Evolutionary conservation across 2,888 invertebrate species (phyloP).

Genomic region (Patella depressa): DNA sequence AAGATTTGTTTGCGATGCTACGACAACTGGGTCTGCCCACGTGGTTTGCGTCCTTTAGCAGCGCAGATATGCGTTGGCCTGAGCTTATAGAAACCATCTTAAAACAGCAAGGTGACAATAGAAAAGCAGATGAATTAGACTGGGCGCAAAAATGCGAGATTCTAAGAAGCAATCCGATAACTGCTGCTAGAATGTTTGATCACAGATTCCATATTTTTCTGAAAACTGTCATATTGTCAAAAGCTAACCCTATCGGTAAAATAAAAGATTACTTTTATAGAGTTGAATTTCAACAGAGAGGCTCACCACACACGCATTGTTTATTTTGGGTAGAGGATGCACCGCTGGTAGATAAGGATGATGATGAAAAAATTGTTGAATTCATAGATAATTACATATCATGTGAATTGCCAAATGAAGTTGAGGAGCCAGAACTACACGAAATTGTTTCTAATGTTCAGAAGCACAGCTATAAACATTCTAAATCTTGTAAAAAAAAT

Average conservation of each 20-base stretch:
- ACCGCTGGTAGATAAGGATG: constrained; percentile 32
- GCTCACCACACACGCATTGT: constrained; percentile 46
- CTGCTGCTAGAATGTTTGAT: constrained; percentile 27
- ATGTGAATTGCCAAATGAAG: constrained; percentile 32
- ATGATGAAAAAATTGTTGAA: constrained; percentile 31
- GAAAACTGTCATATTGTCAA: constrained; percentile 16
- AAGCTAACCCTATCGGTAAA: constrained; percentile 35
- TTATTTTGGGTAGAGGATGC: constrained; percentile 41
- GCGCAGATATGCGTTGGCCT: constrained; percentile 25
- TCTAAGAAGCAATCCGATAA: constrained; percentile 26
- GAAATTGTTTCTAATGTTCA: constrained; percentile 32
- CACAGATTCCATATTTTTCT: constrained; percentile 22
- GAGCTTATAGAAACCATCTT: constrained; percentile 22
- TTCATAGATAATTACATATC: constrained; percentile 32
- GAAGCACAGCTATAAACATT: constrained; percentile 36
- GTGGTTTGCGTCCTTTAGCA: constrained; percentile 22
- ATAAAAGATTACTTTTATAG: constrained; percentile 41
- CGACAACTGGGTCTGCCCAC: constrained; percentile 27
- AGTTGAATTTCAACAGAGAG: constrained; percentile 46
- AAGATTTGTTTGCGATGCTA: constrained; percentile 27
- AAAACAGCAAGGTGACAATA: constrained; percentile 12
- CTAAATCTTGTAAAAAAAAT: constrained; percentile 33
- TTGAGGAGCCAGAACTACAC: constrained; percentile 24
- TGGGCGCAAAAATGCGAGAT: constrained; percentile 25
- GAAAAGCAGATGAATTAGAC: constrained; percentile 17